Conservation (phyloP, 64 coral and sea anemone species). For the Pocillopora damicornis region DNA sequence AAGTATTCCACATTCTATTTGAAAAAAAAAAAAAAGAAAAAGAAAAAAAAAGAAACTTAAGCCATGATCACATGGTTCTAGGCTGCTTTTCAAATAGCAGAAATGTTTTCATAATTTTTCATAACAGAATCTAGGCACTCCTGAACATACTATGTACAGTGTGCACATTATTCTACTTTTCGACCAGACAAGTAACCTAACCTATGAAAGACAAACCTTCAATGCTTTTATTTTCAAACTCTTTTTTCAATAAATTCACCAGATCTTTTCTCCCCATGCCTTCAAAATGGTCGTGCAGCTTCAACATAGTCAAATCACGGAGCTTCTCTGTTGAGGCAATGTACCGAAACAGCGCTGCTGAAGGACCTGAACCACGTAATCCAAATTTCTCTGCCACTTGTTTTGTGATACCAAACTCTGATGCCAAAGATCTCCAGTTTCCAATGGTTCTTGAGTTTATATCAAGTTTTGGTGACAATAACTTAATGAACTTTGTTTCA, state of each 20-base stretch:
- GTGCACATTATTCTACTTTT: too few species aligned
- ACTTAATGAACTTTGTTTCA: conserved; percentile 1
- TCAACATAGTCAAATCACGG: neutral
- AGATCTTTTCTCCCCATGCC: conserved; percentile 19
- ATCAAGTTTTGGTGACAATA: conserved; percentile 23
- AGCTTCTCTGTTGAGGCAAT: neutral
- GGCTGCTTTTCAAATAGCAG: neutral
- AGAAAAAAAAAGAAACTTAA: too few species aligned
- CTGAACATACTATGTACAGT: too few species aligned
- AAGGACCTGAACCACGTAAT: conserved; percentile 3
- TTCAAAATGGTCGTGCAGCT: neutral
- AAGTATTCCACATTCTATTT: too few species aligned
- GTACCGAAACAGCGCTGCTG: neutral
- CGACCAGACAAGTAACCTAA: neutral
- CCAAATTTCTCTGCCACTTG: conserved; percentile 20
- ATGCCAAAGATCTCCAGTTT: conserved; percentile 34
- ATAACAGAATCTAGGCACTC: too few species aligned
- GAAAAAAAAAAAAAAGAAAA: too few species aligned
- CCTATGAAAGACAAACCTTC: conserved; percentile 18
- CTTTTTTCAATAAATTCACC: neutral
- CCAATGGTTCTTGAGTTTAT: conserved; percentile 31
- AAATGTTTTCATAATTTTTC: neutral
- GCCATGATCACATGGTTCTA: neutral
- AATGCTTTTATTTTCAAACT: neutral
- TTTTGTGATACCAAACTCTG: conserved; percentile 35